Evolutionary conservation across 2,888 invertebrate genomes (phyloP), one percentile per base, ranked within the genome.

Genomic region (Suillia variegata): DNA sequence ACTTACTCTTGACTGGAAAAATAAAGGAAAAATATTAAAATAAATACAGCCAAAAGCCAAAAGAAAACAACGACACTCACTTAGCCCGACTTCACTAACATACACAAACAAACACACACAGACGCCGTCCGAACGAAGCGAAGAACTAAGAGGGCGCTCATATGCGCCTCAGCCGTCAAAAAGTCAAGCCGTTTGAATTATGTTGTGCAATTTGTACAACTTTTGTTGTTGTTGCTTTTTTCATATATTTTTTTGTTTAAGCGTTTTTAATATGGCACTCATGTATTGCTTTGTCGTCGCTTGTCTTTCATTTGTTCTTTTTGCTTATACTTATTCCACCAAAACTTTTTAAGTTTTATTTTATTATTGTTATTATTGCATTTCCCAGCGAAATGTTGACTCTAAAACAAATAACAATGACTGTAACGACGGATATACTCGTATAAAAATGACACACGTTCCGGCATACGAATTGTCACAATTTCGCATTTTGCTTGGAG

Each of bases 111-210:
- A 4, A 38, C 38, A 38, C 38, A 38, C 38, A 38, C 38, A 38
- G 6, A 31, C 12, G 31, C n/a, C n/a, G n/a, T n/a, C n/a, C n/a
- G n/a, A n/a, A n/a, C n/a, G n/a, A n/a, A n/a, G n/a, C n/a, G n/a
- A n/a, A n/a, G n/a, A 26, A 26, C 10, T 10, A 38, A 38, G n/a
- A 4, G 15, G 10, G n/a, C 45, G 18, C 45, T 45, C 20, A 45
- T 17, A 20, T 45, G 18, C 45, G n/a, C 13, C 4, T 45, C 3
- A 18, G 45, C 45, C 45, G 73, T 74, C 73, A 74, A 71, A 69
- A 69, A 70, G 75, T 76, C 75, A 74, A 75, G 67, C 70, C 68
- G 71, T 76, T 75, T 75, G 76, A 76, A 75, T 75, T 76, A 76
- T 76, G 75, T 71, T 67, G 65, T 67, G 74, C 74, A 75, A 74